phyloP scores from a whole-genome alignment of 2,888 invertebrate genomes.

The Ornithoptera priamus region DNA sequence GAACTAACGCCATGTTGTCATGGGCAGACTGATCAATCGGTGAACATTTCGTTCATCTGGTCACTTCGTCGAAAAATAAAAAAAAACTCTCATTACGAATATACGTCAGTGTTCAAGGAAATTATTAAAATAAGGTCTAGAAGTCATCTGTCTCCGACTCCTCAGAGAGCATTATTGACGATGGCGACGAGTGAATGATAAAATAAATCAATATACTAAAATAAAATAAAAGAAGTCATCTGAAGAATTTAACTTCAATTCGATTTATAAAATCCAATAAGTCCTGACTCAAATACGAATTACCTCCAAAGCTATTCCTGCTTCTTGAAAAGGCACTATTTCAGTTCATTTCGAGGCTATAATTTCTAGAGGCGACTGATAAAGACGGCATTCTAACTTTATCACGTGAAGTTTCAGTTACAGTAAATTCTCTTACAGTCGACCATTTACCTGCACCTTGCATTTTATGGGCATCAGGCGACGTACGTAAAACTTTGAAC shows the following conservation, averaged over 20 bases:
- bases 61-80: no score
- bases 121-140: no score
- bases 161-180: no score
- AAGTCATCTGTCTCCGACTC: no score
- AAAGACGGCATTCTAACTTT: constrained; percentile 29
- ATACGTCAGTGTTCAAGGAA: no score
- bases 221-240: neutral
- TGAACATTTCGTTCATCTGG: no score
- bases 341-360: constrained; percentile 24
- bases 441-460: constrained; percentile 22
- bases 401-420: constrained; percentile 25
- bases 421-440: constrained; percentile 23
- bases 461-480: constrained; percentile 12
- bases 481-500: neutral
- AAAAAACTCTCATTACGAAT: no score
- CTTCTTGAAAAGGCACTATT: constrained; percentile 9
- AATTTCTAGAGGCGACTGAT: constrained; percentile 25
- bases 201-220: neutral
- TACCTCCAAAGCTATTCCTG: constrained; percentile 4
- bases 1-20: no score
- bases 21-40: no score
- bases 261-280: constrained; percentile 4
- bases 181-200: no score
- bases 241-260: neutral
- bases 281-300: neutral